A percentile compares a stretch with the other conserved stretches of the same genome.
phyloP scores from a whole-genome alignment of 2,797 vertebrate species.

The Hylomyscus alleni region DNA sequence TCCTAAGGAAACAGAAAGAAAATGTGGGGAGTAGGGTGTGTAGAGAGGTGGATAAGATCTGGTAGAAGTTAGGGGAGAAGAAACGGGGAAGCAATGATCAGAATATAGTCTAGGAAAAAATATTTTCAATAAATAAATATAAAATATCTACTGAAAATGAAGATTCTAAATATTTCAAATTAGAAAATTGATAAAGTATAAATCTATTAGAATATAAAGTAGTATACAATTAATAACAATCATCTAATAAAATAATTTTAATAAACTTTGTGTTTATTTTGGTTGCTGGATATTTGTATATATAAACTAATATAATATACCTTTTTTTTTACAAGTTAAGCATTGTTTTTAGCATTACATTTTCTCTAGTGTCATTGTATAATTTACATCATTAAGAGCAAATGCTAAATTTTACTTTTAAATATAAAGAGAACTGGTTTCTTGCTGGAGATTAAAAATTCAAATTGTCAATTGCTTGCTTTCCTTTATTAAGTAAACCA shows the following conservation, averaged over 20 bases:
- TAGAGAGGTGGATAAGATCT: too few species aligned
- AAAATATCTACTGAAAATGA: slow-evolving; percentile 11
- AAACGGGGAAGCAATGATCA: background rate
- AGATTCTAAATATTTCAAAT: slow-evolving; percentile 51
- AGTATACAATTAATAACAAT: slow-evolving; percentile 44
- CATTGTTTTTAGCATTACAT: slow-evolving; percentile 60
- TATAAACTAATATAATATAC: slow-evolving; percentile 22
- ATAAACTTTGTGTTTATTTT: slow-evolving; percentile 63
- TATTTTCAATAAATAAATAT: background rate
- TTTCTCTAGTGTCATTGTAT: slow-evolving; percentile 55
- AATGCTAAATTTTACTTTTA: slow-evolving; percentile 48
- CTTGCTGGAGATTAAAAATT: slow-evolving; percentile 76
- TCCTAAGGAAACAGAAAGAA: background rate
- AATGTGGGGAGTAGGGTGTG: background rate
- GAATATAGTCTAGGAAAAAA: background rate
- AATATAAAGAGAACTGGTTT: slow-evolving; percentile 70
- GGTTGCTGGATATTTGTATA: background rate
- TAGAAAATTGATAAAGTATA: slow-evolving; percentile 21
- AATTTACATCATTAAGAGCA: slow-evolving; percentile 19
- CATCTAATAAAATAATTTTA: slow-evolving; percentile 40
- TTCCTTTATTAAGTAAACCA: slow-evolving; percentile 81
- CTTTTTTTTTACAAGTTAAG: slow-evolving; percentile 38
- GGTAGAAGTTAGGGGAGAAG: background rate
- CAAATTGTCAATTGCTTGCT: slow-evolving; percentile 76
- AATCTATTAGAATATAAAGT: slow-evolving; percentile 64